phyloP scores from a whole-genome alignment of 2,113 vertebrate species.

The Bos javanicus region DNA sequence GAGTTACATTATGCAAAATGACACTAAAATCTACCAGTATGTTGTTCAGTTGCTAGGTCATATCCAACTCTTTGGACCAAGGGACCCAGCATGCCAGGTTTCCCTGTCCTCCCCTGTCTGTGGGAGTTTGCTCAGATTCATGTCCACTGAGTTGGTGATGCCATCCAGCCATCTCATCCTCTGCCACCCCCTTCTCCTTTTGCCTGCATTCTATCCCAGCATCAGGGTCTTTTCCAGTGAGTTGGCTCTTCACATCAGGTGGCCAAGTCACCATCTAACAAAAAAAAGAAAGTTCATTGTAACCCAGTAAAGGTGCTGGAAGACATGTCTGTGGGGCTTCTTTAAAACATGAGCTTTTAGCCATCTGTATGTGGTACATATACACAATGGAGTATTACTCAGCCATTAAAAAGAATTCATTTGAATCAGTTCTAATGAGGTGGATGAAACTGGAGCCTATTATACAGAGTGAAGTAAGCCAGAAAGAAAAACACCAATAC shows the following conservation, averaged over 20 bases:
- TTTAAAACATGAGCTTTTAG: neutral
- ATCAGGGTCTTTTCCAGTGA: neutral
- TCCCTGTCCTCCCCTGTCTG: too few species aligned
- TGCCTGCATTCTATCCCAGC: neutral
- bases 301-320: neutral
- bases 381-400: too few species aligned
- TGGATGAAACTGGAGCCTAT: too few species aligned
- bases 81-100: too few species aligned
- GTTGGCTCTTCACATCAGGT: neutral
- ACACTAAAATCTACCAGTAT: neutral
- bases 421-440: too few species aligned
- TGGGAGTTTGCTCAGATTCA: neutral
- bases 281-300: neutral
- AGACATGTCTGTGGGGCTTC: neutral
- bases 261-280: neutral
- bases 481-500: too few species aligned
- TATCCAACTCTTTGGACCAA: neutral
- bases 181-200: neutral
- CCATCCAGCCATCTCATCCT: neutral
- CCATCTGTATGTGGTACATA: too few species aligned
- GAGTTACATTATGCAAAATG: neutral
- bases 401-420: too few species aligned
- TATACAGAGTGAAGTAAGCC: too few species aligned
- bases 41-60: neutral
- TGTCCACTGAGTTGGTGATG: neutral